phyloP scores from a whole-genome alignment of 2,113 vertebrate genomes.

The Planiliza haematocheilus region DNA sequence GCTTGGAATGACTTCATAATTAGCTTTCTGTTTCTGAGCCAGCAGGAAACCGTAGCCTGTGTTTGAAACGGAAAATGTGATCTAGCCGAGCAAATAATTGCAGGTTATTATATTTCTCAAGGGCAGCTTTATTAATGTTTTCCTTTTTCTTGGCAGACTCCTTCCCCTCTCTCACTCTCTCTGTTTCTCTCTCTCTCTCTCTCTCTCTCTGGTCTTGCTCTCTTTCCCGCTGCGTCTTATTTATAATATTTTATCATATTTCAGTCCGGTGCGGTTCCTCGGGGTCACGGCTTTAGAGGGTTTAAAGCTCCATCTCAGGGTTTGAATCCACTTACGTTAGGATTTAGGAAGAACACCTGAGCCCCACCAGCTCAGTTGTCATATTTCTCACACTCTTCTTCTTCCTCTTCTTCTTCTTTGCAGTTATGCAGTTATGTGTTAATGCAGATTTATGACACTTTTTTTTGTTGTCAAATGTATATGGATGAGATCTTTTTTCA shows the following conservation, averaged over 20 bases:
- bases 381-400: neutral
- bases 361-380: conserved; percentile 9
- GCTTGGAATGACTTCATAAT: neutral
- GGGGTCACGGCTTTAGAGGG: conserved; percentile 20
- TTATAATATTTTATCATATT: neutral
- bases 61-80: conserved; percentile 34
- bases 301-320: conserved; percentile 18
- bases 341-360: conserved; percentile 38
- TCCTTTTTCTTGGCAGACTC: conserved; percentile 13
- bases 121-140: conserved; percentile 29
- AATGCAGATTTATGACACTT: no score
- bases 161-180: neutral
- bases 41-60: conserved; percentile 26
- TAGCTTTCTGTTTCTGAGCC: neutral
- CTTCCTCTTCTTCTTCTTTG: no score
- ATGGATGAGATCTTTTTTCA: no score
- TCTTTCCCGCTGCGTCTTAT: neutral
- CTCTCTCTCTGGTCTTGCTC: neutral
- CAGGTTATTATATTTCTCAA: conserved; percentile 47
- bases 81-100: conserved; percentile 33
- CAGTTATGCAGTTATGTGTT: no score
- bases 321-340: conserved; percentile 30
- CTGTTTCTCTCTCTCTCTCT: neutral
- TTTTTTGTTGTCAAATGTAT: no score
- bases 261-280: conserved; percentile 1